These are phyloP conservation scores for Acropternis orthonyx DNA, from an alignment of 2,797 vertebrate species.

Conservation along the genomic window DNA sequence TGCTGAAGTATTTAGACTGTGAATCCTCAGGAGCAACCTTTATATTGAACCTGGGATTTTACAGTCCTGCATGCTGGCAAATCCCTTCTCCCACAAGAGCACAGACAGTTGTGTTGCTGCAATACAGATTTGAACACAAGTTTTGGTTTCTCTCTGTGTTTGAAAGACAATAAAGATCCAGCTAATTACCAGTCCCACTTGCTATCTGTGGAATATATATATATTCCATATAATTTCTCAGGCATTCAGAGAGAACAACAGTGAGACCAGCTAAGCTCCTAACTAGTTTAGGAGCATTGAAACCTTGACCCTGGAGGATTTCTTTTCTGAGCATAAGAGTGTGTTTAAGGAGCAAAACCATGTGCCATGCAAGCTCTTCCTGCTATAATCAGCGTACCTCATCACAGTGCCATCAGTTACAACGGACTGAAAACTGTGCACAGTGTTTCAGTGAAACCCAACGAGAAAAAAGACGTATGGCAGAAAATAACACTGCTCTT, in stretches of 20 bases:
- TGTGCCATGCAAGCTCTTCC: neutral
- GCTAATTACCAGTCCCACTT: neutral
- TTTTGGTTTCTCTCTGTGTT: neutral
- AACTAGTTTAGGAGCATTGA: neutral
- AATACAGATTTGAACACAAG: neutral
- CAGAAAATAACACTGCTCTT: neutral
- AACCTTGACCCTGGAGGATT: neutral
- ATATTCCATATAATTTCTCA: neutral
- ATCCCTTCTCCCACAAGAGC: neutral
- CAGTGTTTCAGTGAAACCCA: neutral
- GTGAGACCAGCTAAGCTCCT: neutral
- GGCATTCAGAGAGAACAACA: neutral
- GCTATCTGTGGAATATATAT: neutral
- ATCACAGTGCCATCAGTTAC: neutral
- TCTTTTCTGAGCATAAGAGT: neutral
- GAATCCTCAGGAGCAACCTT: neutral
- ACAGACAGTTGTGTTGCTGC: neutral
- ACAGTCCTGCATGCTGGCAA: neutral
- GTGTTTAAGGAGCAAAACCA: neutral
- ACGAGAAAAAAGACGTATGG: neutral
- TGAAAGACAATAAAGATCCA: neutral
- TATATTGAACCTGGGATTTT: neutral
- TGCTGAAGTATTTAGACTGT: neutral
- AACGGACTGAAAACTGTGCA: neutral
- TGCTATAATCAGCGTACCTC: neutral